Evolutionary conservation across 2,113 vertebrate genomes (phyloP).

Genomic region (Euleptes europaea): DNA sequence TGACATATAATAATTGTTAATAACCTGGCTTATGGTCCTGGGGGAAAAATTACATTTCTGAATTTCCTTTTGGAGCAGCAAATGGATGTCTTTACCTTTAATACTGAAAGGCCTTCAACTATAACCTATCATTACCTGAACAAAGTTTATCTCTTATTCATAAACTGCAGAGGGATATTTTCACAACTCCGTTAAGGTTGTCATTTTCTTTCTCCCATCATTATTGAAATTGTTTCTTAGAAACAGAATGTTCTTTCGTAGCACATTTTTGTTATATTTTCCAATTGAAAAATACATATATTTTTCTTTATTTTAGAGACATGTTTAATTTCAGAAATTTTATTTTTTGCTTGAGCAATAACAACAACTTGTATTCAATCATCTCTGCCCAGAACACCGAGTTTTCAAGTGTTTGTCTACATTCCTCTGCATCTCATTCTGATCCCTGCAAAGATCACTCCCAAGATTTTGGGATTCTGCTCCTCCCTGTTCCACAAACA

Average conservation of each 20-base stretch:
- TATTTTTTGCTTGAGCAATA: constrained; percentile 45
- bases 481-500: too few relatives aligned
- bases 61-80: constrained; percentile 45
- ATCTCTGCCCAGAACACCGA: too few relatives aligned
- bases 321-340: not conserved
- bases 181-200: not conserved
- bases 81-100: constrained; percentile 51
- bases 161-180: constrained; percentile 56
- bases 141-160: constrained; percentile 62
- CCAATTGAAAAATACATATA: constrained; percentile 23
- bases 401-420: too few relatives aligned
- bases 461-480: too few relatives aligned
- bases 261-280: constrained; percentile 34
- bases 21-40: constrained; percentile 45
- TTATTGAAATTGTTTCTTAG: constrained; percentile 54
- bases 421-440: too few relatives aligned
- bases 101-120: constrained; percentile 56
- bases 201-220: not conserved
- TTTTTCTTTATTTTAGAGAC: not conserved
- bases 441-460: too few relatives aligned
- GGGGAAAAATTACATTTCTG: not conserved
- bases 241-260: constrained; percentile 40
- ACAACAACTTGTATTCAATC: not conserved
- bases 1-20: constrained; percentile 50
- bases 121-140: constrained; percentile 47